Base-by-base conservation (phyloP, 2,888 invertebrate species). In the Macaria liturata region DNA sequence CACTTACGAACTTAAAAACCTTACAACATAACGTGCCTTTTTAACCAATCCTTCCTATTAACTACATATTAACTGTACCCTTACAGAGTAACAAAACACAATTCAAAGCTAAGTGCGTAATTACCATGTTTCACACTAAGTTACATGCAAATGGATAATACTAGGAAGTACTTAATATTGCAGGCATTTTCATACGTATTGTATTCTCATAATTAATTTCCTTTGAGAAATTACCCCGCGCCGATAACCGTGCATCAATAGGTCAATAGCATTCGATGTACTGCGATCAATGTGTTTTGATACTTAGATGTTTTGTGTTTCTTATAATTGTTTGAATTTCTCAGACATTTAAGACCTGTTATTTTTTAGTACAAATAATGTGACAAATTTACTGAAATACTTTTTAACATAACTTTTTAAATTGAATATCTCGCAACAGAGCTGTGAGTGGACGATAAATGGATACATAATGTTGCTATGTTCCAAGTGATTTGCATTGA, bases 131-230 rank as follows among this genome's bases (percentile, higher is more conserved):
- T 43, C 56, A 9, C 43, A 31, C 50, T 46, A 42, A 42, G 42
- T 9, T 42, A 46, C 34, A 58, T 53, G 58, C 49, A 58, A 54
- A 58, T 53, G 20, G 44, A n/a, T 37, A 37, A 42, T 45, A 54
- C 54, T 31, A 48, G 54, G 54, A 59, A 59, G 48, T 51, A 46
- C 42, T 32, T 46, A 32, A 54, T 49, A 48, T 40, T 47, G 47
- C 50, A 57, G 32, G 44, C 44, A 46, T 47, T 60, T 63, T 54
- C 49, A 57, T 57, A 45, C 31, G 61, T 49, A 56, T 54, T 61
- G 59, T 51, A 64, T 53, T 64, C 57, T 43, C 60, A 64, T 64
- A 64, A 62, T 66, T 57, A 61, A 57, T 63, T 64, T 49, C 53
- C 57, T 49, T 46, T 59, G 55, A 55, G 61, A 62, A 61, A 62